phyloP scores from a whole-genome alignment of 35 echinoderm and acorn worm species.

The Anneissia japonica region DNA sequence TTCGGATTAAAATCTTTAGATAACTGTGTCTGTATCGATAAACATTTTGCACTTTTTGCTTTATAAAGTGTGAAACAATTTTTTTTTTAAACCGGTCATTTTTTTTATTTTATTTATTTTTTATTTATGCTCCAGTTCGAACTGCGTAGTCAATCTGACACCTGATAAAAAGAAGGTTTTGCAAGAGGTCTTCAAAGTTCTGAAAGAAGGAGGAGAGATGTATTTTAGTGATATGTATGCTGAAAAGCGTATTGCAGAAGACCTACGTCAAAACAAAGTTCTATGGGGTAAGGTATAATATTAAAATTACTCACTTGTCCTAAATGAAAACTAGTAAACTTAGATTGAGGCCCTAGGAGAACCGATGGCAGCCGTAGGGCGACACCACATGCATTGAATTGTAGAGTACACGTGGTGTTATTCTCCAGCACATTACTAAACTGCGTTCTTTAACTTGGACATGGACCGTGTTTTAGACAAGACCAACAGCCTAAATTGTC shows the following conservation, averaged over 20 bases:
- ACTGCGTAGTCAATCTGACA: constrained; percentile 58
- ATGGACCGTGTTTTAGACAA: too few species aligned
- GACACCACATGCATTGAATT: too few species aligned
- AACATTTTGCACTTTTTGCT: too few species aligned
- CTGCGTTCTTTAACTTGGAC: too few species aligned
- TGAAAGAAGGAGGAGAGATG: constrained; percentile 51
- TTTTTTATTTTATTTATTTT: background rate
- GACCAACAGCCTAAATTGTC: too few species aligned
- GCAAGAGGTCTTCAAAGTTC: constrained; percentile 15
- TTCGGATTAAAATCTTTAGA: too few species aligned
- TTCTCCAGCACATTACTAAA: too few species aligned
- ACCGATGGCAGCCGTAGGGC: too few species aligned
- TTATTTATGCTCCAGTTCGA: constrained; percentile 29
- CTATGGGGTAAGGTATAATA: constrained; percentile 40
- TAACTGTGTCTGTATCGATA: too few species aligned
- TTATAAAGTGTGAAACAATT: background rate
- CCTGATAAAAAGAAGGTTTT: constrained; percentile 46
- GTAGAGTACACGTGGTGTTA: too few species aligned
- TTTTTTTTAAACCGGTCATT: background rate
- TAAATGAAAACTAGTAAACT: too few species aligned
- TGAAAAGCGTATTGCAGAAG: constrained; percentile 26
- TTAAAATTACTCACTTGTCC: too few species aligned
- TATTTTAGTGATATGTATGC: constrained; percentile 69
- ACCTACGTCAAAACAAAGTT: constrained; percentile 37
- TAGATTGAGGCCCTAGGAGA: background rate